Conservation (phyloP, 2,113 vertebrate genomes). For the Ellobius talpinus region DNA sequence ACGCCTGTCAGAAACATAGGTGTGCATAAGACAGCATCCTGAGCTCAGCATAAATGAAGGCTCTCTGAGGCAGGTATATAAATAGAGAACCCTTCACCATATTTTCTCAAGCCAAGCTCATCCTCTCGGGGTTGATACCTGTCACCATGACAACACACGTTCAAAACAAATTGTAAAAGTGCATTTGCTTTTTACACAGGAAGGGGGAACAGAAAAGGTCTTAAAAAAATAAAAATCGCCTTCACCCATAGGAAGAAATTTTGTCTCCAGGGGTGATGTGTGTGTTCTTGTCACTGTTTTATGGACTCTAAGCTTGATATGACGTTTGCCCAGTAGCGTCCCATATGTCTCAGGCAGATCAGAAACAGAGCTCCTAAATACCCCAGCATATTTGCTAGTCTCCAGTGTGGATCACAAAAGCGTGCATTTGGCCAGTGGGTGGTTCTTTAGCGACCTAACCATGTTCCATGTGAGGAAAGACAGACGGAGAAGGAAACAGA, state of each 20-base stretch:
- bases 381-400: background rate
- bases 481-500: background rate
- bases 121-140: background rate
- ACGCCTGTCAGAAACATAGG: background rate
- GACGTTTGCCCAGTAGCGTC: background rate
- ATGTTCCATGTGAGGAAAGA: background rate
- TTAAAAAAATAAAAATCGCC: background rate
- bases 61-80: background rate
- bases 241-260: background rate
- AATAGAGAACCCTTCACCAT: background rate
- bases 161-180: conserved; percentile 11
- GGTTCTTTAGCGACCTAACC: background rate
- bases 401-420: background rate
- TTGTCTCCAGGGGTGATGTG: background rate
- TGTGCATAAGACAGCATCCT: background rate
- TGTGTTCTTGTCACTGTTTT: background rate
- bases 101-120: conserved; percentile 15
- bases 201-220: background rate
- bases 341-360: background rate
- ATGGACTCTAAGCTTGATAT: too few relatives aligned
- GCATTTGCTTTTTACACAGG: conserved; percentile 36
- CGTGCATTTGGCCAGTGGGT: background rate
- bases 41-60: background rate
- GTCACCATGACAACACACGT: background rate
- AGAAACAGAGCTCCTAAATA: background rate